A percentile compares a stretch with the other conserved stretches of the same genome.
Conservation (phyloP, 2,113 vertebrate species). For the Rostratula benghalensis region DNA sequence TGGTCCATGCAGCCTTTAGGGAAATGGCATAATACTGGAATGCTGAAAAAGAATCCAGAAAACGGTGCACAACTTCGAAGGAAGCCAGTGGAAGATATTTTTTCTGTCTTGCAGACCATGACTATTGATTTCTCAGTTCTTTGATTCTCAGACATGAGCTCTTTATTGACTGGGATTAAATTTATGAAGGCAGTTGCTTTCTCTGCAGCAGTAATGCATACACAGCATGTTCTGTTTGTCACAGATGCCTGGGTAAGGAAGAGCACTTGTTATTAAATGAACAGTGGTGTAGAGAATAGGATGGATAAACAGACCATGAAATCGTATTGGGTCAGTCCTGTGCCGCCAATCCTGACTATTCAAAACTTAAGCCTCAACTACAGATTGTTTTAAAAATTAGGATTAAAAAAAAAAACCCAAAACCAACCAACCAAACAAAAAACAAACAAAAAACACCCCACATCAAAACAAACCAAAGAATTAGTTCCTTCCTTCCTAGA, state of each 20-base stretch:
- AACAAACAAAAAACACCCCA: no score
- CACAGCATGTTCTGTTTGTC: neutral
- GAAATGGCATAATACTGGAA: conserved; percentile 32
- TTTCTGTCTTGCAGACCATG: neutral
- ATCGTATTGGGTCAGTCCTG: neutral
- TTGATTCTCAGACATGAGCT: neutral
- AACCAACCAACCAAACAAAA: no score
- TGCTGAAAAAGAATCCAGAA: neutral
- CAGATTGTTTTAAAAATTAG: neutral
- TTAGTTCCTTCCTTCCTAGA: neutral
- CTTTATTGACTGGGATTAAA: neutral
- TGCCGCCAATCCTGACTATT: neutral
- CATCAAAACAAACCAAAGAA: neutral
- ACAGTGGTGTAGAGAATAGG: neutral
- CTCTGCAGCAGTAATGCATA: neutral
- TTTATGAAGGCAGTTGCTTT: neutral
- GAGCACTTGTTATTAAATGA: neutral
- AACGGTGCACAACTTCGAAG: neutral
- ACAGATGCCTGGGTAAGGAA: neutral
- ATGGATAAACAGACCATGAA: neutral
- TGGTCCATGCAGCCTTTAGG: conserved; percentile 54
- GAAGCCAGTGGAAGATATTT: neutral
- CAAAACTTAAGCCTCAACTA: neutral
- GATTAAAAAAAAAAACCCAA: no score
- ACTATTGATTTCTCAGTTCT: neutral